Base-by-base conservation (phyloP, 2,797 vertebrate genomes). In the Ctenochaetus hawaiiensis region DNA sequence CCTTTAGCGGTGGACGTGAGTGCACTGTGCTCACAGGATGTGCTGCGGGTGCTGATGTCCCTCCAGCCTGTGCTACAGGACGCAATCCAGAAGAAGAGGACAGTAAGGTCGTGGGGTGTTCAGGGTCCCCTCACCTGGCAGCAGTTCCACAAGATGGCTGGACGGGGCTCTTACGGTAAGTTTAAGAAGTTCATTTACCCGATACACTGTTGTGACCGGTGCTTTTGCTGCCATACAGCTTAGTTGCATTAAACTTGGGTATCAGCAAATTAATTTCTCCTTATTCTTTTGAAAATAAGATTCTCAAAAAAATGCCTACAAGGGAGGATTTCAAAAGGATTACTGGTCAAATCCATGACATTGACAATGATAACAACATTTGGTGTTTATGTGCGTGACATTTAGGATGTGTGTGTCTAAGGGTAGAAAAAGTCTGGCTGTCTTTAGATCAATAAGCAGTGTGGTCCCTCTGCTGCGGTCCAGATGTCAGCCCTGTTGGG, bases 71-170 rank as follows among this genome's bases (percentile, higher is more conserved):
- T 99, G 45, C 96, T 99, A 59, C 98, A 99, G 93, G 98, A 99
- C 47, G 97, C 98, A 37, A 98, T 99, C 91, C 98, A 99, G 94
- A 99, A 99, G 86, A 99, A 99, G 93, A 93, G 98, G 71, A 99
- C 97, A 0, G 95, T 99, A 17, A 96, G 98, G 73, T 98, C 98
- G n/a, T 99, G 98, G 98, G 98, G 98, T 0, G 97, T 99, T 87
- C 98, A 99, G 84, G 98, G 98, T 16, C 98, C 98, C 56, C 97
- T 99, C 75, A 99, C 98, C 47, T 99, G 98, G 98, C 98, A 99
- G 79, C 98, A 99, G 87, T 99, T 99, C 85, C 98, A 99, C 94
- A 99, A 99, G 89, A 99, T 99, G 97, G 98, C 98, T 86, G 98
- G 98, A 80, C 97, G 98, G 77, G 98, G 98, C 83, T 98, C 98